phyloP scores from a whole-genome alignment of 2,888 invertebrate genomes.

The Metalampra italica region DNA sequence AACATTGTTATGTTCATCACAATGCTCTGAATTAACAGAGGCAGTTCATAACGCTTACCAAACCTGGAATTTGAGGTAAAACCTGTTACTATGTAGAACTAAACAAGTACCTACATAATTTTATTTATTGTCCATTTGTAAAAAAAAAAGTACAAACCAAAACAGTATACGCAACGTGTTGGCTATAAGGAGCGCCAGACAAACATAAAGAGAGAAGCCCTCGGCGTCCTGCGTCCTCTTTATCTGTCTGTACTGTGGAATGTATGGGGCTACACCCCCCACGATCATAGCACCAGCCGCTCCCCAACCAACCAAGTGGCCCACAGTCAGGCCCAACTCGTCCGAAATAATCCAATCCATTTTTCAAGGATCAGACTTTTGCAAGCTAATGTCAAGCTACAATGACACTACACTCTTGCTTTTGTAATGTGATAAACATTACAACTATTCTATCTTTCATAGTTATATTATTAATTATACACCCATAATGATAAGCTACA shows the following conservation, averaged over 20 bases:
- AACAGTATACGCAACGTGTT: constrained; percentile 98
- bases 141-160: constrained; percentile 95
- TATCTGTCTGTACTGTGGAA: constrained; percentile 97
- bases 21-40: constrained; percentile 96
- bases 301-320: constrained; percentile 87
- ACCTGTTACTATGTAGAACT: background rate
- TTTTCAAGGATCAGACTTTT: constrained; percentile 14
- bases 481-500: too few relatives aligned
- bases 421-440: background rate
- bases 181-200: constrained; percentile 95
- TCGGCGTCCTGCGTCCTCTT: constrained; percentile 93
- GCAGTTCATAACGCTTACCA: constrained; percentile 97
- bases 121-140: too few relatives aligned
- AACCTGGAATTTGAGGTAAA: constrained; percentile 85
- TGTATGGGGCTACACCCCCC: constrained; percentile 96
- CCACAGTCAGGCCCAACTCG: constrained; percentile 85
- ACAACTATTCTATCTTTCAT: constrained; percentile 5
- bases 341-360: constrained; percentile 91
- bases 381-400: constrained; percentile 2
- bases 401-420: constrained; percentile 3
- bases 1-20: constrained; percentile 99
- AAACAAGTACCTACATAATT: too few relatives aligned
- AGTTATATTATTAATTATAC: constrained; percentile 1
- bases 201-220: constrained; percentile 98
- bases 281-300: constrained; percentile 95